Percentiles rank a stretch among this genome's conserved stretches.
Evolutionary conservation across 2,113 vertebrate genomes (phyloP).

Genomic region (Plecturocebus donacophilus): DNA sequence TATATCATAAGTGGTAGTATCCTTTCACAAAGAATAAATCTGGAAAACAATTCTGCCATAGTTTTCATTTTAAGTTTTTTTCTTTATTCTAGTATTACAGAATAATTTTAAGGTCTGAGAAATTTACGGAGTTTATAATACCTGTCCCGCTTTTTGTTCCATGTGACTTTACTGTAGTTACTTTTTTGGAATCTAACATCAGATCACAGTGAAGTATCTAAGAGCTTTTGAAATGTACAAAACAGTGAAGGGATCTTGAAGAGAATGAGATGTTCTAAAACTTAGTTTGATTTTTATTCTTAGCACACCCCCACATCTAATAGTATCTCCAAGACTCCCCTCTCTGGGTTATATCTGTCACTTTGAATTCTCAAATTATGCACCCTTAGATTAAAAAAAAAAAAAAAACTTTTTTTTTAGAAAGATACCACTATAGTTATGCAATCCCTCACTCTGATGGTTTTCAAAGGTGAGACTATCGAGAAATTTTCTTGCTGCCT

Average conservation of each 20-base stretch:
- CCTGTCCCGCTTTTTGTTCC: accelerated
- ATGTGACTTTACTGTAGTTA: neutral
- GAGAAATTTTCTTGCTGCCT: constrained; percentile 23
- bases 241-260: neutral
- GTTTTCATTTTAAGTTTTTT: neutral
- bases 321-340: neutral
- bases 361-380: neutral
- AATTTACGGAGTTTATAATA: neutral
- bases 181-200: neutral
- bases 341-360: neutral
- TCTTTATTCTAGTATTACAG: neutral
- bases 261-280: neutral
- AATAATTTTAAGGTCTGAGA: neutral
- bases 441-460: neutral
- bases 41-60: neutral
- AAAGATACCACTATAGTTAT: neutral
- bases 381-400: neutral
- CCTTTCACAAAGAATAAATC: neutral
- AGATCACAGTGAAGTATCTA: neutral
- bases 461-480: constrained; percentile 7
- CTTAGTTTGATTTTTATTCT: neutral
- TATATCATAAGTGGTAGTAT: neutral
- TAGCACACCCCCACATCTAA: neutral
- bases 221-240: neutral
- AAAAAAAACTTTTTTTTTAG: neutral